Percentiles rank a stretch among this genome's conserved stretches.
phyloP scores from a whole-genome alignment of 2,797 vertebrate species.

The Astyanax mexicanus region DNA sequence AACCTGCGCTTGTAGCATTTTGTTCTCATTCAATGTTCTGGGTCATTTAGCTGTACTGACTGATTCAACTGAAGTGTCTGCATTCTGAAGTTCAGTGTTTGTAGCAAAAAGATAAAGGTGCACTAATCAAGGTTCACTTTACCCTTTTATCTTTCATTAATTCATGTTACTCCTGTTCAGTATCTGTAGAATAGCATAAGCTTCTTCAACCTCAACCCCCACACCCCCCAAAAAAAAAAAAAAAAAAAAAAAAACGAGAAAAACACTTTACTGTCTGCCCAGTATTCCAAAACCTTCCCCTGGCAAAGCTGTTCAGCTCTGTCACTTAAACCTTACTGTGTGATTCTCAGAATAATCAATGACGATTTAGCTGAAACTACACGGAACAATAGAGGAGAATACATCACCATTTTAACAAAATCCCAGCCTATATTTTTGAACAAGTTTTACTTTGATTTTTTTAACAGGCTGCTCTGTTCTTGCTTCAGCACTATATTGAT shows the following conservation, averaged over 20 bases:
- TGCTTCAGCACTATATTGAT: not conserved
- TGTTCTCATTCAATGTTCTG: not conserved
- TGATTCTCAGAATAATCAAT: not conserved
- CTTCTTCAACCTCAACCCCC: no score
- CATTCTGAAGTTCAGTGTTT: not conserved
- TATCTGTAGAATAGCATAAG: no score
- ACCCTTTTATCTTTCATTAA: no score
- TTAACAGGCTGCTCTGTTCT: not conserved
- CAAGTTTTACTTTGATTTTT: not conserved
- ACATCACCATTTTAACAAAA: not conserved
- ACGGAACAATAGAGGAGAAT: not conserved
- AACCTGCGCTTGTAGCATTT: not conserved
- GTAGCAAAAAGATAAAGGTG: not conserved
- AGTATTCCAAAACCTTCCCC: not conserved
- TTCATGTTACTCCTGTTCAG: no score
- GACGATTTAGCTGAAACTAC: conserved; percentile 6
- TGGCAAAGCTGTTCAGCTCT: not conserved
- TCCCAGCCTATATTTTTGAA: not conserved
- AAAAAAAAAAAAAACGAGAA: no score
- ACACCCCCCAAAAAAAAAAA: no score
- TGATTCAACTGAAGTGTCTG: not conserved
- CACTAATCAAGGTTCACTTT: not conserved
- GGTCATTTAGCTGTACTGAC: not conserved
- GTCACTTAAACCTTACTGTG: not conserved
- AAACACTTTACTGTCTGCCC: not conserved